A percentile compares a stretch with the other conserved stretches of the same genome.
phyloP scores from a whole-genome alignment of 2,888 invertebrate genomes.

The Nesidiocoris tenuis region DNA sequence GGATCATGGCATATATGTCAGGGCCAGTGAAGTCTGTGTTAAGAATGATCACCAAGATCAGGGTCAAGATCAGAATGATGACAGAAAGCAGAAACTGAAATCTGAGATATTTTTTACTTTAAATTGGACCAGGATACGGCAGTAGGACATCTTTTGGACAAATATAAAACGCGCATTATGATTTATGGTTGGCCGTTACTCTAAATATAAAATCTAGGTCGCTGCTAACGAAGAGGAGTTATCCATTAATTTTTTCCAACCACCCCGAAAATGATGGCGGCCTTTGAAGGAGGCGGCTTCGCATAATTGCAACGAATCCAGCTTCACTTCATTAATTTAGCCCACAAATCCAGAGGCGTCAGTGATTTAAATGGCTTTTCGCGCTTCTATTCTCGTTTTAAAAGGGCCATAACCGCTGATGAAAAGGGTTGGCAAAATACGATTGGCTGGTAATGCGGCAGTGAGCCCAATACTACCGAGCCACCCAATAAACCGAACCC shows the following conservation, averaged over 20 bases:
- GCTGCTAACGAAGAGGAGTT: neutral
- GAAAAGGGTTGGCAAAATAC: neutral
- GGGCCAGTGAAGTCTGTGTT: too few species aligned
- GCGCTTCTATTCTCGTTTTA: neutral
- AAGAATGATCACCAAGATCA: too few species aligned
- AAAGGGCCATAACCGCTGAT: neutral
- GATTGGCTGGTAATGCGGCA: conserved; percentile 8
- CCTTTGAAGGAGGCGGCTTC: neutral
- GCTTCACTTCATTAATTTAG: neutral
- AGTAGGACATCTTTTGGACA: too few species aligned
- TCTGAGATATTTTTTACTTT: too few species aligned
- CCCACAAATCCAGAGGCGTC: neutral
- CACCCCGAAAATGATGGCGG: neutral
- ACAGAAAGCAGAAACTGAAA: too few species aligned
- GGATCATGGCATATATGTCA: too few species aligned
- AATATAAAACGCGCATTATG: too few species aligned
- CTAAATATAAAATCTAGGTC: too few species aligned
- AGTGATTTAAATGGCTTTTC: neutral
- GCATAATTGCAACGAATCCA: neutral
- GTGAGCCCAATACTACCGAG: conserved; percentile 4
- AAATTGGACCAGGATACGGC: too few species aligned
- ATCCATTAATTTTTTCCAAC: neutral
- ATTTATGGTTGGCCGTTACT: too few species aligned
- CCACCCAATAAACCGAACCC: conserved; percentile 15
- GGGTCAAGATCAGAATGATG: too few species aligned